A percentile compares a stretch with the other conserved stretches of the same genome.
Conservation (phyloP, 64 coral and sea anemone genomes). For the Stichodactyla mertensii region DNA sequence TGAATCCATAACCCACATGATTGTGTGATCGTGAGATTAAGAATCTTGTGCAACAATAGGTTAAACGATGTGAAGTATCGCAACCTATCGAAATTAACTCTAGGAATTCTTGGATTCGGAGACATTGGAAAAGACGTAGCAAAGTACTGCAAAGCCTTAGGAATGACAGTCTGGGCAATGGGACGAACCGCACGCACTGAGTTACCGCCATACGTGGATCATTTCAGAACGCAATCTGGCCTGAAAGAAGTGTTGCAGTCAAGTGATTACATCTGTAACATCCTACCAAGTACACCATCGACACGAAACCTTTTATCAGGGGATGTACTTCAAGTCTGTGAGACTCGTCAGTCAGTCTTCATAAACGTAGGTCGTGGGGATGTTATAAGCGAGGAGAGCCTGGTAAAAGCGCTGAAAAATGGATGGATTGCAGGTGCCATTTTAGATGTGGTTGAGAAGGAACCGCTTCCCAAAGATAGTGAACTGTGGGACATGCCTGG, state of each 20-base stretch:
- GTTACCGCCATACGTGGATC: constrained; percentile 52
- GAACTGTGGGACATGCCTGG: constrained; percentile 62
- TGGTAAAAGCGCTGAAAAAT: constrained; percentile 60
- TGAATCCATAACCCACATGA: background rate
- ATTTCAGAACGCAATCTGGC: constrained; percentile 26
- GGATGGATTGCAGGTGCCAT: constrained; percentile 85
- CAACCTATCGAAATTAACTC: constrained; percentile 44
- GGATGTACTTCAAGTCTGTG: constrained; percentile 60
- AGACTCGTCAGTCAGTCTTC: constrained; percentile 18
- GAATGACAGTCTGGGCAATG: constrained; percentile 72
- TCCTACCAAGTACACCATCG: constrained; percentile 73
- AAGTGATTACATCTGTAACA: constrained; percentile 91
- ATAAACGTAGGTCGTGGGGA: constrained; percentile 88
- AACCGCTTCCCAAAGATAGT: constrained; percentile 71
- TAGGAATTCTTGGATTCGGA: constrained; percentile 90
- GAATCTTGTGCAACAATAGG: background rate
- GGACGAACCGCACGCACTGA: constrained; percentile 25
- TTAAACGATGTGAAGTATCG: constrained; percentile 23
- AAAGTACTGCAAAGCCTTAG: constrained; percentile 64
- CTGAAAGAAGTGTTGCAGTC: constrained; percentile 62
- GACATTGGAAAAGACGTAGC: constrained; percentile 78
- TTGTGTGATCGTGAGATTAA: no score
- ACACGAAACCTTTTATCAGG: constrained; percentile 75
- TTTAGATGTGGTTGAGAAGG: constrained; percentile 80
- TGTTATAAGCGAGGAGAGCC: constrained; percentile 64